A percentile compares a stretch with the other conserved stretches of the same genome.
These are phyloP conservation scores for Nesometra sesokonis DNA, from an alignment of 35 echinoderm and acorn worm genomes.

Conservation along the genomic window DNA sequence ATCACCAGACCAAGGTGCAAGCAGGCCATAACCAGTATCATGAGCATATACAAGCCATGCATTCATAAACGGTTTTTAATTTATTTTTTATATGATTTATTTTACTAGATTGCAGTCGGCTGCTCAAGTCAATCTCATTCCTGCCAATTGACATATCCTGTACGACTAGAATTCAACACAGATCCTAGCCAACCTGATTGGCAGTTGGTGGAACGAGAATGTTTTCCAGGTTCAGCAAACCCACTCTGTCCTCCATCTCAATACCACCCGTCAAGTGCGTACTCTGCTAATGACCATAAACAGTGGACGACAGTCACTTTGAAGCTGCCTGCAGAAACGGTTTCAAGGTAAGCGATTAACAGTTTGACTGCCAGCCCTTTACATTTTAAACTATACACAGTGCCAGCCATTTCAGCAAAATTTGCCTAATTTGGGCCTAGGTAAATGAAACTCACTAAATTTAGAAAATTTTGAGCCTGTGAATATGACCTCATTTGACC, in stretches of 20 bases:
- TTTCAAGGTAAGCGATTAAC: constrained; percentile 87
- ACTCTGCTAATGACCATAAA: constrained; percentile 48
- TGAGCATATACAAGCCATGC: too few species aligned
- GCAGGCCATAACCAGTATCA: too few species aligned
- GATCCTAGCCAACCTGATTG: constrained; percentile 35
- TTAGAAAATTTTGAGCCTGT: too few species aligned
- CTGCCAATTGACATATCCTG: constrained; percentile 34
- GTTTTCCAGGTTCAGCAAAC: constrained; percentile 43
- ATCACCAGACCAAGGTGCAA: too few species aligned
- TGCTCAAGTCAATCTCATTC: constrained; percentile 36
- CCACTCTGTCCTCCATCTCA: constrained; percentile 24
- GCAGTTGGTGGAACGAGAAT: constrained; percentile 44
- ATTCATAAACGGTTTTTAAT: too few species aligned
- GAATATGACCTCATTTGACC: too few species aligned
- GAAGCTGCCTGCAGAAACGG: constrained; percentile 35
- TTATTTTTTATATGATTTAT: background rate
- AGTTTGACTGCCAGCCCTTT: too few species aligned
- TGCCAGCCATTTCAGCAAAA: too few species aligned
- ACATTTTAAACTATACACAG: too few species aligned
- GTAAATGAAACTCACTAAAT: too few species aligned
- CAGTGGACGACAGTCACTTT: constrained; percentile 67
- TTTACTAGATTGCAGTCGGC: constrained; percentile 74
- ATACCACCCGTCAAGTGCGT: constrained; percentile 51
- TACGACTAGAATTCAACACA: constrained; percentile 64
- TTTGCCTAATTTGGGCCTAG: too few species aligned